Evolutionary conservation across 2,797 vertebrate genomes (phyloP).

Genomic region (Meda fulgida): DNA sequence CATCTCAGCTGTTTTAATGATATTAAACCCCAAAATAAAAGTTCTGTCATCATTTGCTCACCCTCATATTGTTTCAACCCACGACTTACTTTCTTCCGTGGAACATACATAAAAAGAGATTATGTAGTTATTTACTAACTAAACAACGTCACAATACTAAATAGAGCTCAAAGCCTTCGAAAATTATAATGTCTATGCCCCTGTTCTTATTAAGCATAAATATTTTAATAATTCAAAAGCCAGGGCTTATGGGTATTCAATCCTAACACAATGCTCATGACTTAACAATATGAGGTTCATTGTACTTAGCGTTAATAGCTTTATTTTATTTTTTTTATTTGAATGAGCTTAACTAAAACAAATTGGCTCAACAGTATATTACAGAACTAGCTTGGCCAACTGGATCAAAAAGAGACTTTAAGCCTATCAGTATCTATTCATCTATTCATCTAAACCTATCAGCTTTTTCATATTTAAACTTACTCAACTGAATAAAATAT

Average conservation of each 20-base stretch:
- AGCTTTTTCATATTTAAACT: not conserved
- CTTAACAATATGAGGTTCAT: not conserved
- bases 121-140: not conserved
- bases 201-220: not conserved
- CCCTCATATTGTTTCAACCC: not conserved
- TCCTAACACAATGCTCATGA: not conserved
- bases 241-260: not conserved
- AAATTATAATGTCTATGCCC: not conserved
- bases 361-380: not conserved
- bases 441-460: no score
- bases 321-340: slow-evolving; percentile 10
- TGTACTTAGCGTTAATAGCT: not conserved
- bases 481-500: not conserved
- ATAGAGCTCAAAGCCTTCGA: not conserved
- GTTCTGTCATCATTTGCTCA: not conserved
- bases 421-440: no score
- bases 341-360: not conserved
- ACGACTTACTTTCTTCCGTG: not conserved
- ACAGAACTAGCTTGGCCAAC: not conserved
- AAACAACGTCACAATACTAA: not conserved
- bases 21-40: not conserved
- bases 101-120: not conserved
- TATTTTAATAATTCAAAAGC: not conserved
- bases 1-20: not conserved
- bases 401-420: not conserved